A percentile compares a stretch with the other conserved stretches of the same genome.
Conservation (phyloP, 2,888 invertebrate genomes). For the Eumerus sabulonum region DNA sequence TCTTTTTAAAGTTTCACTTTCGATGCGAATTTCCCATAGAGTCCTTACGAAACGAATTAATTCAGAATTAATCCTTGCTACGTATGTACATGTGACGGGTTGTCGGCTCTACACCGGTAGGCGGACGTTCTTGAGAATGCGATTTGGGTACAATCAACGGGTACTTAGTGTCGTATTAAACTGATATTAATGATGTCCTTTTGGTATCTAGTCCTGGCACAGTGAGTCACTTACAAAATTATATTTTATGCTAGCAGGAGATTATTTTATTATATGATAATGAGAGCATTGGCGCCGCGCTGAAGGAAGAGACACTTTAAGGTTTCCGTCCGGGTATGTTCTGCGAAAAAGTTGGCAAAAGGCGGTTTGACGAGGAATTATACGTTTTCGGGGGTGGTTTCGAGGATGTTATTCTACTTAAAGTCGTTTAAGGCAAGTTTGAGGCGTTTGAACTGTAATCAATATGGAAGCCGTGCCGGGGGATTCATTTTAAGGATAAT, state of each 20-base stretch:
- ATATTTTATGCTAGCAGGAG: conserved; percentile 15
- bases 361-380: too few species aligned
- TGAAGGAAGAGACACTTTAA: background rate
- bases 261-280: conserved; percentile 36
- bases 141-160: conserved; percentile 54
- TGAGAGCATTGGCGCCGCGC: background rate
- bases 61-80: conserved; percentile 42
- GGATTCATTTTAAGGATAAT: too few species aligned
- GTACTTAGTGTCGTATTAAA: conserved; percentile 60
- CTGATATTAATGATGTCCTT: conserved; percentile 58
- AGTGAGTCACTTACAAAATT: background rate
- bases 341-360: too few species aligned
- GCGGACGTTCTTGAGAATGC: conserved; percentile 33
- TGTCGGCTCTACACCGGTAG: too few species aligned
- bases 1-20: too few species aligned
- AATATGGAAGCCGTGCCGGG: too few species aligned
- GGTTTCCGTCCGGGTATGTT: background rate
- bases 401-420: too few species aligned
- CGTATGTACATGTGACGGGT: conserved; percentile 29
- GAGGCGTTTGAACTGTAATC: too few species aligned
- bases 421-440: too few species aligned
- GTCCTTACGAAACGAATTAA: conserved; percentile 41
- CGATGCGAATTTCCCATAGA: background rate
- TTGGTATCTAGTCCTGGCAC: conserved; percentile 7
- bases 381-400: too few species aligned